Base-by-base conservation (phyloP, 2,888 invertebrate genomes). In the Microplitis deprimator region DNA sequence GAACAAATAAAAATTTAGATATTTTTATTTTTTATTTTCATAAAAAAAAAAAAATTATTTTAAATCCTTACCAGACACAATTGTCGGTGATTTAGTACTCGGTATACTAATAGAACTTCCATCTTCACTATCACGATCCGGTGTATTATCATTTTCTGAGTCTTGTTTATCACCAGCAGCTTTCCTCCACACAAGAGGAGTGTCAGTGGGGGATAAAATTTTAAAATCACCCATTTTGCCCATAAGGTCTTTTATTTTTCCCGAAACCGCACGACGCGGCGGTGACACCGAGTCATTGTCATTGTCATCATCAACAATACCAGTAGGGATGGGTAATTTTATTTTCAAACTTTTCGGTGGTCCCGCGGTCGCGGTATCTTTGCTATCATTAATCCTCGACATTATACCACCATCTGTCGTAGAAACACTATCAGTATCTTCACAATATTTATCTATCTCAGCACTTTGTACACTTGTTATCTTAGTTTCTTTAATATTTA, bases 151-250 rank as follows among this genome's bases (percentile, higher is more conserved):
- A 3, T 79, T 77, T 0, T 83, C 82, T n/a, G 83, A 83, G 5
- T 84, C 84, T 13, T 20, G 10, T 3, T 85, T 86, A 1, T 88
- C 87, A 6, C 87, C 86, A n/a, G 79, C 86, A 13, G 79, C 82
- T 62, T 84, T 87, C 16, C 85, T 82, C 76, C 79, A 82, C 75
- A 86, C 68, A 7, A 87, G 83, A 8, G 88, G 87, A 7, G 88
- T 83, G 65, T 88, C 89, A 38, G 88, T 88, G 0, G 89, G 89
- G 3, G 89, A 89, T 0, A 89, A 82, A 39, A 89, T 86, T 67
- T 89, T 89, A 70, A 89, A 78, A 69, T 87, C 87, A 0, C 87
- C 85, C 86, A 89, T 87, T 79, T 86, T 88, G 0, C 87, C 89
- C 87, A 87, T 86, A 6, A 89, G 74, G 75, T 88, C 85, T 59